Conservation (phyloP, 2,888 invertebrate genomes). For the Limnephilus auricula region DNA sequence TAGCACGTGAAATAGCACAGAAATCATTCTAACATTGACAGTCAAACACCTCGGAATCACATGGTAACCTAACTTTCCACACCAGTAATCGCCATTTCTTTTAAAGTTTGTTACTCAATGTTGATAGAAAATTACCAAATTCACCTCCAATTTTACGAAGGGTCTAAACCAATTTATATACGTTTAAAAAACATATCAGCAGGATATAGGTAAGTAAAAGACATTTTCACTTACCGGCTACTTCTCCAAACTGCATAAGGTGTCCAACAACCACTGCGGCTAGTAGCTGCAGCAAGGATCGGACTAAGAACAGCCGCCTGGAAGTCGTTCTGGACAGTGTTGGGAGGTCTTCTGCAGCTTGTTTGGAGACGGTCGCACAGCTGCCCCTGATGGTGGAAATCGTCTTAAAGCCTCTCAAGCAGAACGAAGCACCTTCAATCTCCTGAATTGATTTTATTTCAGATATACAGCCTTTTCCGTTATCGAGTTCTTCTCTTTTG, state of each 20-base stretch:
- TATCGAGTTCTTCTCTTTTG: background rate
- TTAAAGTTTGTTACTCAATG: no score
- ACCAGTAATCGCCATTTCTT: no score
- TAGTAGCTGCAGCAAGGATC: slow-evolving; percentile 32
- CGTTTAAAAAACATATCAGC: background rate
- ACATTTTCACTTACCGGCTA: slow-evolving; percentile 28
- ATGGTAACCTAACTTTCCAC: no score
- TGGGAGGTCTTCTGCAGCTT: background rate
- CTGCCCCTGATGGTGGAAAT: slow-evolving; percentile 25
- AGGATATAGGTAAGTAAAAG: background rate
- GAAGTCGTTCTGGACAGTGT: background rate
- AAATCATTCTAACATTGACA: background rate
- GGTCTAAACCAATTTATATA: background rate
- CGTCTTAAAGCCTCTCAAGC: slow-evolving; percentile 3
- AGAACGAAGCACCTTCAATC: background rate
- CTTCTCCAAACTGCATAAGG: slow-evolving; percentile 42
- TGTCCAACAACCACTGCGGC: slow-evolving; percentile 31
- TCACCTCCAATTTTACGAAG: background rate
- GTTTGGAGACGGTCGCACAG: slow-evolving; percentile 9
- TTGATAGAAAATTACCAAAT: background rate
- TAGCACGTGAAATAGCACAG: background rate
- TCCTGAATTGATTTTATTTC: background rate
- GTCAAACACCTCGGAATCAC: background rate
- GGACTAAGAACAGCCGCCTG: slow-evolving; percentile 25
- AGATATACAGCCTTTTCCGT: background rate